Conservation (phyloP, 35 echinoderm and acorn worm species). For the Acanthaster planci region DNA sequence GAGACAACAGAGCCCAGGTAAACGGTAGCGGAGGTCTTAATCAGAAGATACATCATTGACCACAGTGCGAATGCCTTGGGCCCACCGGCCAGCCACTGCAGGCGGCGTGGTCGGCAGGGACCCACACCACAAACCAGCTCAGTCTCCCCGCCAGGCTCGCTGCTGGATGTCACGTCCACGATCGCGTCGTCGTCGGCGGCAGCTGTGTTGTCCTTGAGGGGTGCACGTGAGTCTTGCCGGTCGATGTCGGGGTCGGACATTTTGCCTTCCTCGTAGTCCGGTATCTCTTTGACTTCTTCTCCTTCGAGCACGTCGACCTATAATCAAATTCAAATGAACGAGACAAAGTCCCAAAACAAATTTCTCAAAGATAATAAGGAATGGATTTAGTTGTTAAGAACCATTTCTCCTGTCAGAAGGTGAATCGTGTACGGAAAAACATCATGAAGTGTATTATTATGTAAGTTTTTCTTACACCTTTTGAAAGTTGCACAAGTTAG, state of each 20-base stretch:
- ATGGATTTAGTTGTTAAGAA: too few species aligned
- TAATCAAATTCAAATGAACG: not conserved
- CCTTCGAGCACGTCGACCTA: conserved; percentile 10
- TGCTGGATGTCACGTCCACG: not conserved
- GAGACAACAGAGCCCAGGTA: not conserved
- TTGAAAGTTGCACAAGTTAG: too few species aligned
- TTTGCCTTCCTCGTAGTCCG: not conserved
- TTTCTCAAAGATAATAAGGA: too few species aligned
- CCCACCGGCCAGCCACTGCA: not conserved
- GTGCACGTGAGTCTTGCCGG: not conserved
- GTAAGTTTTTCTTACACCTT: too few species aligned
- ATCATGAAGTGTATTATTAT: too few species aligned
- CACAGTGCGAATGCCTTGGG: conserved; percentile 6
- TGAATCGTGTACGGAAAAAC: too few species aligned
- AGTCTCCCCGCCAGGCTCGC: not conserved
- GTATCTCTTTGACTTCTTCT: not conserved
- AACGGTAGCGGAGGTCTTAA: not conserved
- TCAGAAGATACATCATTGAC: conserved; percentile 1
- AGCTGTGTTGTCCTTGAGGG: not conserved
- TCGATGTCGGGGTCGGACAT: not conserved
- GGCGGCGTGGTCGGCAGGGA: not conserved
- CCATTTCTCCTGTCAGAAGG: too few species aligned
- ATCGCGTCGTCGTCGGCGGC: not conserved
- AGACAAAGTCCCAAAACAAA: too few species aligned
- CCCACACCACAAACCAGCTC: not conserved